Evolutionary conservation across 2,797 vertebrate species (phyloP).

Genomic region (Acrossocheilus fasciatus): DNA sequence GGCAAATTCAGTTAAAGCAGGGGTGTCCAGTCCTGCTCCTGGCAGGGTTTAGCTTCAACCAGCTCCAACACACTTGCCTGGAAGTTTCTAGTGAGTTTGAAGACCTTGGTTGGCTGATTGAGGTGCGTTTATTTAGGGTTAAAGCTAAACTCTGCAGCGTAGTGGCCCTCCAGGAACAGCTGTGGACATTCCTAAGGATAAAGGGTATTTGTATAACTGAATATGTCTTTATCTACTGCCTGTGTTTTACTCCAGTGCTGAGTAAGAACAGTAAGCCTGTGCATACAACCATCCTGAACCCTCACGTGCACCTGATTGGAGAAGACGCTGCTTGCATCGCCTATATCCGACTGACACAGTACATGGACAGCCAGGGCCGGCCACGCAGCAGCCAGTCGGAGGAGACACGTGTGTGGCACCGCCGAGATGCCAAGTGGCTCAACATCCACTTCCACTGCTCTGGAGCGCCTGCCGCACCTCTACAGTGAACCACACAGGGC

Average conservation of each 20-base stretch:
- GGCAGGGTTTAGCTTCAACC: neutral
- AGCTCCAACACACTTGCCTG: neutral
- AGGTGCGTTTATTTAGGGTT: neutral
- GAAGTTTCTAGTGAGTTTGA: neutral
- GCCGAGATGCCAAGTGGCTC: conserved; percentile 97
- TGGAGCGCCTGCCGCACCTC: conserved; percentile 96
- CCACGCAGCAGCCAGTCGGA: conserved; percentile 97
- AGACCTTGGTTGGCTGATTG: neutral
- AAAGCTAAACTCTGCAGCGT: neutral
- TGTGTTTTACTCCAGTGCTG: conserved; percentile 81
- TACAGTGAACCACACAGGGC: conserved; percentile 87
- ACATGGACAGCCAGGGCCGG: conserved; percentile 93
- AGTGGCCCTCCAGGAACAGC: neutral
- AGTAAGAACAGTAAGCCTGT: conserved; percentile 99
- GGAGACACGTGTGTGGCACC: conserved; percentile 98
- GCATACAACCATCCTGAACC: conserved; percentile 98
- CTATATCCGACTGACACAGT: conserved; percentile 98
- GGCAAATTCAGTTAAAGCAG: neutral
- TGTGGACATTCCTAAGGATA: neutral
- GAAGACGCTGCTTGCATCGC: conserved; percentile 98
- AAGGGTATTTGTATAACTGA: neutral
- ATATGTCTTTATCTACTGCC: neutral
- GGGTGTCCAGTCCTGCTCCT: neutral
- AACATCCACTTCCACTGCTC: conserved; percentile 99
- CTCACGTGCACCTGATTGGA: conserved; percentile 96